These are phyloP conservation scores for Danio choprae DNA, from an alignment of 2,797 vertebrate genomes.

Conservation along the genomic window DNA sequence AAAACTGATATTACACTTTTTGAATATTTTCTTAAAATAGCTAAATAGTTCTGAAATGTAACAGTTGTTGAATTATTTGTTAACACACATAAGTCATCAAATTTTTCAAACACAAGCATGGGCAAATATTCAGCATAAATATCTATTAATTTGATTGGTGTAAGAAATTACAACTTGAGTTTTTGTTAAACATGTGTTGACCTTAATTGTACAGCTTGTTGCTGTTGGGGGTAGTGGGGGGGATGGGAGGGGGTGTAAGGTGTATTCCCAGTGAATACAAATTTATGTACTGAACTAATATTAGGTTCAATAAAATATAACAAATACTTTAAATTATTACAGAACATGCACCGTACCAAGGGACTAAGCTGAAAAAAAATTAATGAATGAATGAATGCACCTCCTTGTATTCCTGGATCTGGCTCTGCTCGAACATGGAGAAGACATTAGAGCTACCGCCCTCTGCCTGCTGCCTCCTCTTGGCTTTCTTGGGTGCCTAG, in stretches of 20 bases:
- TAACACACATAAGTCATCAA: constrained; percentile 66
- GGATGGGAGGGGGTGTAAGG: not conserved
- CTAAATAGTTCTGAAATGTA: not conserved
- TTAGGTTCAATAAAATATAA: not conserved
- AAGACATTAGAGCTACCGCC: constrained; percentile 93
- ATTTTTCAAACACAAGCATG: constrained; percentile 18
- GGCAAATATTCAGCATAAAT: constrained; percentile 59
- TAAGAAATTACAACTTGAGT: not conserved
- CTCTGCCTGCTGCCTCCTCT: constrained; percentile 89
- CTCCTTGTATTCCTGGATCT: constrained; percentile 98
- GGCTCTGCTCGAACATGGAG: constrained; percentile 97
- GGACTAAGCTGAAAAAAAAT: too few species aligned
- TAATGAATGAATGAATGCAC: too few species aligned
- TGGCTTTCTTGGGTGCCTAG: constrained; percentile 95
- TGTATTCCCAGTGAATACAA: not conserved
- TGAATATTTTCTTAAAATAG: not conserved
- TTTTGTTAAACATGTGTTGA: not conserved
- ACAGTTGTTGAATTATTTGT: constrained; percentile 71
- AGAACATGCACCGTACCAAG: constrained; percentile 65
- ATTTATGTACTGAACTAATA: not conserved
- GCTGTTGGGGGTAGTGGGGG: too few species aligned
- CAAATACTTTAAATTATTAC: not conserved
- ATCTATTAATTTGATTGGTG: not conserved
- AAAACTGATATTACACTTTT: not conserved
- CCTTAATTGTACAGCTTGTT: not conserved